These are phyloP conservation scores for Echinometra lucunter DNA, from an alignment of 53 echinoderm and acorn worm species.

Conservation along the genomic window DNA sequence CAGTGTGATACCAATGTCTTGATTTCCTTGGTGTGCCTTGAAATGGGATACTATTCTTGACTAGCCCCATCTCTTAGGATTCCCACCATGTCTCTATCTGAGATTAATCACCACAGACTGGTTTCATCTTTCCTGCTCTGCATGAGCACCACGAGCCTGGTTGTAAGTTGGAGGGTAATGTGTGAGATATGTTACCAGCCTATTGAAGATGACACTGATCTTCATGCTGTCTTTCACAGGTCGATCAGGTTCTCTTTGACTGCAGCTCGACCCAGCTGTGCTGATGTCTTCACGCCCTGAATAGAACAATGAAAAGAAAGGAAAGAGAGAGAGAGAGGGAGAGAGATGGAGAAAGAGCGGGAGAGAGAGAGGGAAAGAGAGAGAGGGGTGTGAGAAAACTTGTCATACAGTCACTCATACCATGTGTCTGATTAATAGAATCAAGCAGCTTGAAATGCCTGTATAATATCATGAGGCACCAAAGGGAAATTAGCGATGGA, in stretches of 20 bases:
- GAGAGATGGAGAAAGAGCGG: neutral
- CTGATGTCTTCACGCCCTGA: constrained; percentile 31
- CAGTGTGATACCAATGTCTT: constrained; percentile 33
- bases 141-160: neutral
- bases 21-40: neutral
- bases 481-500: neutral
- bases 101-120: constrained; percentile 3
- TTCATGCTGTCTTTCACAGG: constrained; percentile 29
- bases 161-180: neutral
- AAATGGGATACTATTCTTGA: constrained; percentile 34
- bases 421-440: neutral
- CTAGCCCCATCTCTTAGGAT: neutral
- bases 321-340: neutral
- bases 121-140: neutral
- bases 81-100: neutral
- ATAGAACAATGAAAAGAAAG: neutral
- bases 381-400: neutral
- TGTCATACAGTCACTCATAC: too few relatives aligned
- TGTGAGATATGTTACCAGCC: neutral
- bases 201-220: neutral
- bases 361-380: neutral
- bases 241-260: constrained; percentile 55
- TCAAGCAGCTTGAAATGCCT: neutral
- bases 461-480: neutral
- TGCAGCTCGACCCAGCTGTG: neutral